A percentile compares a stretch with the other conserved stretches of the same genome.
phyloP scores from a whole-genome alignment of 30 jellyfish, hydroid and myxozoan species.

The Rhopilema esculentum region DNA sequence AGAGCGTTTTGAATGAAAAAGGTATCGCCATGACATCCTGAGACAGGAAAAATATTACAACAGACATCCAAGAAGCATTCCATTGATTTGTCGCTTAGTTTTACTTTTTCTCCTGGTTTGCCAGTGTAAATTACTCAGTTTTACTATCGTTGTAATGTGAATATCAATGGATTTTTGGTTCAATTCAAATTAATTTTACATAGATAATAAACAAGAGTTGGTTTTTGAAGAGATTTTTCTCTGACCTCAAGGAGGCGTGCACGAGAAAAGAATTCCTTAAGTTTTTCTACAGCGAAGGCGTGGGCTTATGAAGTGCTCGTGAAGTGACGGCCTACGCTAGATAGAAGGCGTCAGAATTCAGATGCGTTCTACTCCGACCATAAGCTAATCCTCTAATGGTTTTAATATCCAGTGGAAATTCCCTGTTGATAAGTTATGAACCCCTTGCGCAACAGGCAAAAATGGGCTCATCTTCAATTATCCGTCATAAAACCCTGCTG shows the following conservation, averaged over 20 bases:
- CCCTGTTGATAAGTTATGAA: not conserved
- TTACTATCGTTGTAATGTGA: not conserved
- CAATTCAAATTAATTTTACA: not conserved
- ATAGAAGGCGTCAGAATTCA: not conserved
- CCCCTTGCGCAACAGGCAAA: not conserved
- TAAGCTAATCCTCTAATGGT: not conserved
- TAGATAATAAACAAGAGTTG: too few relatives aligned
- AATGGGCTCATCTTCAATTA: not conserved
- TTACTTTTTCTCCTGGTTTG: not conserved
- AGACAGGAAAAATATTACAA: too few relatives aligned
- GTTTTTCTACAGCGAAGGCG: not conserved
- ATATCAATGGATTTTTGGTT: not conserved
- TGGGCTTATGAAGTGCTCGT: not conserved
- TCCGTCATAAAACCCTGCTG: not conserved
- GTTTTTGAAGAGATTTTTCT: not conserved
- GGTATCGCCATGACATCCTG: too few relatives aligned
- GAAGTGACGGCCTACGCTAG: not conserved
- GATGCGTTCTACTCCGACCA: not conserved
- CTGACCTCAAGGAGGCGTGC: not conserved
- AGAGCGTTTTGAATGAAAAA: not conserved
- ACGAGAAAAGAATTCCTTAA: not conserved
- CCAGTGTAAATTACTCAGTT: not conserved
- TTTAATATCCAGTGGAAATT: not conserved
- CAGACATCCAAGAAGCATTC: too few relatives aligned
- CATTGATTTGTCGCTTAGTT: too few relatives aligned